Evolutionary conservation across 2,113 vertebrate genomes (phyloP), one percentile per base, ranked within the genome.

Genomic region (Natator depressus): DNA sequence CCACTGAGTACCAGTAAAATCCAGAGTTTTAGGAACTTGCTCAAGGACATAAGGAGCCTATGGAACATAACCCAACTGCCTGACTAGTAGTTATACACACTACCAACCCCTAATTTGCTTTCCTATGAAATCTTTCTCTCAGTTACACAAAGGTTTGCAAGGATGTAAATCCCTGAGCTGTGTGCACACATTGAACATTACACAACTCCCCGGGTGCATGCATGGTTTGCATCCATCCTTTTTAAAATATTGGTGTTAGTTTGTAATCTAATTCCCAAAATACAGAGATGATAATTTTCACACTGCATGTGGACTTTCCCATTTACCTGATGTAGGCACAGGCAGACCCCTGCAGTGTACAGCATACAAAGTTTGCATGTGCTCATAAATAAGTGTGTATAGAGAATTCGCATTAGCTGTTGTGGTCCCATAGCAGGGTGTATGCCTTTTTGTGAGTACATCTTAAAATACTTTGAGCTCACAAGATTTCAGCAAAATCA

Each of bases 1-100:
- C 47, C 19, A 69, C 38, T 46, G 79, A 95, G 51, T 53, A 87
- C 84, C 84, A 57, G 82, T 10, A 87, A 90, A 87, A 20, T 1
- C 1, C 0, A 72, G 9, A 0, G 82, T 89, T 94, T 62, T 29
- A n/a, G 55, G 69, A 72, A 35, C 78, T 57, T 27, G 1, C 19
- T 35, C 31, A 50, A 8, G 35, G 72, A 85, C 53, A 35, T 76
- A 76, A 76, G 42, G 42, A 69, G 65, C 35, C 35, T 69, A 20
- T 38, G 42, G 25, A 46, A 10, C 14, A 27, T 27, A 76, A 42
- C 38, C 75, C 20, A 38, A 75, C 72, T 75, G 38, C 24, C 38
- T 46, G 38, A 76, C 12, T 46, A 76, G 11, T 6, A 24, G 11
- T 42, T 47, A 46, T 27, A 25, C 22, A 27, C 24, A 46, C 42